Conservation (phyloP, 2,888 invertebrate species). For the Shargacucullia verbasci region DNA sequence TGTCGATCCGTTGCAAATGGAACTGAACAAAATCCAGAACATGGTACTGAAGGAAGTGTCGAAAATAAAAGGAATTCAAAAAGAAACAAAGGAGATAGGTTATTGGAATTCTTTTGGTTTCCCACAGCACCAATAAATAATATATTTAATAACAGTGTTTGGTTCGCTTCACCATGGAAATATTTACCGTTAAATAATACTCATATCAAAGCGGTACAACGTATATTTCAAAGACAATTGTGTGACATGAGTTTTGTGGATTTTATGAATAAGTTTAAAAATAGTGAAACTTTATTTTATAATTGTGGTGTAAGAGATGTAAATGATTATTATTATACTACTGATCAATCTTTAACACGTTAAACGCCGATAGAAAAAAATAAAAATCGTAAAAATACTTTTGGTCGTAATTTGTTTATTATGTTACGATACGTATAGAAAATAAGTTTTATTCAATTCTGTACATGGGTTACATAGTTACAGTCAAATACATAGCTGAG, state of each 20-base stretch:
- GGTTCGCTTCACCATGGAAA: slow-evolving; percentile 9
- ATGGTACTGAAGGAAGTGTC: neutral
- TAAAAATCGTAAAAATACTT: too few relatives aligned
- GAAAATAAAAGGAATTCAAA: slow-evolving; percentile 9
- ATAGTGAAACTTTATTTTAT: slow-evolving; percentile 7
- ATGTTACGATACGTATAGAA: too few relatives aligned
- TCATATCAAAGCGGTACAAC: slow-evolving; percentile 22
- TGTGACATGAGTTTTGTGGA: slow-evolving; percentile 10
- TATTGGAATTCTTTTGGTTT: slow-evolving; percentile 51
- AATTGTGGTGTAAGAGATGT: slow-evolving; percentile 32
- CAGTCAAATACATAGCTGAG: too few relatives aligned
- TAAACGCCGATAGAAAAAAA: too few relatives aligned
- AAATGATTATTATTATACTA: slow-evolving; percentile 30
- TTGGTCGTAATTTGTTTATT: too few relatives aligned
- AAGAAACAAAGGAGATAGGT: slow-evolving; percentile 32
- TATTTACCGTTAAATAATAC: slow-evolving; percentile 33
- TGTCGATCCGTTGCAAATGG: slow-evolving; percentile 6
- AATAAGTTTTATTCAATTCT: too few relatives aligned
- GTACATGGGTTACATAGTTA: too few relatives aligned
- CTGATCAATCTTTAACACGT: slow-evolving; percentile 14
- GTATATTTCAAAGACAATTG: slow-evolving; percentile 25
- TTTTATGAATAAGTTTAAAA: slow-evolving; percentile 12
- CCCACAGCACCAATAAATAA: slow-evolving; percentile 51
- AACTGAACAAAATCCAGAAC: slow-evolving; percentile 13
- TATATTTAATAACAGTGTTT: slow-evolving; percentile 29